These are phyloP conservation scores for Helicoverpa zea DNA, from an alignment of 1,140 invertebrate species.

Conservation along the genomic window DNA sequence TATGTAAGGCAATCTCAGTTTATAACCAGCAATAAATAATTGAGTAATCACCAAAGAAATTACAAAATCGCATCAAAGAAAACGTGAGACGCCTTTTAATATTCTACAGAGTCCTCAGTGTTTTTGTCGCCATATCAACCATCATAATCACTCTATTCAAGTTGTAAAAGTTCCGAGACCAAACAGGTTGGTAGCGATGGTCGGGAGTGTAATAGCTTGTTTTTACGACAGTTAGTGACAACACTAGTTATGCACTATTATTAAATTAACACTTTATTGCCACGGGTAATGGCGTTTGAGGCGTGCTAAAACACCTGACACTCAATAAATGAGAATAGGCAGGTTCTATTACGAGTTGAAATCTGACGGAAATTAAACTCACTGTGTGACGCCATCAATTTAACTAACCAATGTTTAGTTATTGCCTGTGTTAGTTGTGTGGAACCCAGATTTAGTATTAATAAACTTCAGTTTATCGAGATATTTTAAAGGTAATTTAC, in stretches of 20 bases:
- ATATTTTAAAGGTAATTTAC: too few relatives aligned
- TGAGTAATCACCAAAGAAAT: neutral
- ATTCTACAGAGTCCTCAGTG: neutral
- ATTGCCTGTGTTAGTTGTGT: neutral
- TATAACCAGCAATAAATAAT: neutral
- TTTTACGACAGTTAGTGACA: conserved; percentile 34
- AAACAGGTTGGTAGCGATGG: conserved; percentile 9
- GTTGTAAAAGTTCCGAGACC: conserved; percentile 15
- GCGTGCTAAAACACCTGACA: conserved; percentile 28
- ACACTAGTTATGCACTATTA: conserved; percentile 36
- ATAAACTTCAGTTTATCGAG: too few relatives aligned
- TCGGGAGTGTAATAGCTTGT: conserved; percentile 5
- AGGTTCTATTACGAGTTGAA: neutral
- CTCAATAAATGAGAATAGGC: conserved; percentile 26
- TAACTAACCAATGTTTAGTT: neutral
- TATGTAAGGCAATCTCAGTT: too few relatives aligned
- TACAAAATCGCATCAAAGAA: neutral
- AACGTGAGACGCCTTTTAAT: neutral
- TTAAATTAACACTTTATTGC: conserved; percentile 35
- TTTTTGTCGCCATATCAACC: neutral
- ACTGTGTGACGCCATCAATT: neutral
- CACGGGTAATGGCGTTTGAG: neutral
- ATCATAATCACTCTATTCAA: conserved; percentile 9
- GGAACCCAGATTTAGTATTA: too few relatives aligned
- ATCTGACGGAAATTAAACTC: conserved; percentile 17